Conservation (phyloP, 2,888 invertebrate genomes). For the Bimastos eiseni region DNA sequence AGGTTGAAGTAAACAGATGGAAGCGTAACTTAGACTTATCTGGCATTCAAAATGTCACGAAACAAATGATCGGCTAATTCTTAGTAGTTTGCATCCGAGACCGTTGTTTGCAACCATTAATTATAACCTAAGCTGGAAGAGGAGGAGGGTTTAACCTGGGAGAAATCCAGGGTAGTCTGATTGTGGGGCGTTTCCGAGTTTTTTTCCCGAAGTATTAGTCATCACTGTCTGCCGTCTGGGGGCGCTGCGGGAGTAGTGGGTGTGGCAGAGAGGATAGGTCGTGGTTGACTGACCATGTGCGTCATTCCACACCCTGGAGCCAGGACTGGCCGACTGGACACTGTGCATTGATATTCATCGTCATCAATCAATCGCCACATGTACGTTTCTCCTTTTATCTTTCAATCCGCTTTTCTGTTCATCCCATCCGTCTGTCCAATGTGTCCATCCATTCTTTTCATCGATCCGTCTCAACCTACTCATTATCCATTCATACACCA, state of each 20-base stretch:
- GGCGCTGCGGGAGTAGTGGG: not conserved
- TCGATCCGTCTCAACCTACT: too few relatives aligned
- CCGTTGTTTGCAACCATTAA: not conserved
- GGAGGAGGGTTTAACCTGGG: not conserved
- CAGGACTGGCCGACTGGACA: not conserved
- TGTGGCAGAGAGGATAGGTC: not conserved
- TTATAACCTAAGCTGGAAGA: not conserved
- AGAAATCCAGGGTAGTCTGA: constrained; percentile 13
- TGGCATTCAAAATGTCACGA: too few relatives aligned
- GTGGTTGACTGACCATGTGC: not conserved
- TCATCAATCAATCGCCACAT: not conserved
- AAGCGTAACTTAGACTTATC: too few relatives aligned
- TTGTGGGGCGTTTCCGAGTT: not conserved
- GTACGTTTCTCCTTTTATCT: not conserved
- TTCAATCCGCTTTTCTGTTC: not conserved
- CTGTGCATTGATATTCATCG: not conserved
- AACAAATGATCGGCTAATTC: too few relatives aligned
- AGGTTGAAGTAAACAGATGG: too few relatives aligned
- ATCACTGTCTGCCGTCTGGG: not conserved
- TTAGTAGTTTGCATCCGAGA: too few relatives aligned
- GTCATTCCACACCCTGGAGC: not conserved
- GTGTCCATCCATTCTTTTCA: not conserved
- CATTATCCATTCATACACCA: too few relatives aligned
- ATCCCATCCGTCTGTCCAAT: constrained; percentile 8
- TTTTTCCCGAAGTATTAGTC: not conserved